Evolutionary conservation across 1,140 invertebrate species (phyloP), one percentile per base, ranked within the genome.

Genomic region (Papilio machaon): DNA sequence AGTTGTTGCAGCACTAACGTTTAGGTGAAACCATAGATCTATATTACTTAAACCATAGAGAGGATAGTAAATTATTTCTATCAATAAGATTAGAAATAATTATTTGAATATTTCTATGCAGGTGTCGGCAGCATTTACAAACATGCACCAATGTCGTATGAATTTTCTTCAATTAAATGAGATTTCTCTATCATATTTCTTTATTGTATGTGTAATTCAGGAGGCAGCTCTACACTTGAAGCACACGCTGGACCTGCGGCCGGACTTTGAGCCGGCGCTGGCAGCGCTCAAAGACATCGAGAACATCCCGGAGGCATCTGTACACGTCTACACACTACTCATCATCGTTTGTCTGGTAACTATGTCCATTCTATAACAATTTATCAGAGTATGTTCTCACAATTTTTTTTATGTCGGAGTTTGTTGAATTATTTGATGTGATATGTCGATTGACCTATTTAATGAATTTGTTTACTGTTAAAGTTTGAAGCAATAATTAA

Each of bases 311-410:
- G 95, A 96, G 82, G 96, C 96, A 35, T 96, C 97, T 17, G 96
- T 97, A 85, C 97, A 98, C 86, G 95, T 97, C 77, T 98, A 98
- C 91, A 98, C 98, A 19, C 94, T 98, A 60, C 96, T 98, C 84
- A 98, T 98, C 88, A 98, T 98, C 84, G 95, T 98, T 82, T 97
- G 97, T 94, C 95, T 98, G 95, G 97, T 98, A 92, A 93, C 95
- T 8, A 58, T 23, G 60, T 58, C 38, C 7, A 43, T 43, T 43
- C 7, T 43, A 43, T 43, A 30, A 30, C 23, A 30, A 43, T 43
- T 43, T 43, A 43, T 43, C 2, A 30, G 23, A 30, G 0, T 30
- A 30, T 30, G 23, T 30, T 30, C 23, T 30, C 23, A 30, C 23
- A 30, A 30, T 17, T 76, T 49, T 49, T 49, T 49, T 49, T 49